These are phyloP conservation scores for Listrodromus nycthemerus DNA, from an alignment of 2,888 invertebrate species.

Conservation along the genomic window DNA sequence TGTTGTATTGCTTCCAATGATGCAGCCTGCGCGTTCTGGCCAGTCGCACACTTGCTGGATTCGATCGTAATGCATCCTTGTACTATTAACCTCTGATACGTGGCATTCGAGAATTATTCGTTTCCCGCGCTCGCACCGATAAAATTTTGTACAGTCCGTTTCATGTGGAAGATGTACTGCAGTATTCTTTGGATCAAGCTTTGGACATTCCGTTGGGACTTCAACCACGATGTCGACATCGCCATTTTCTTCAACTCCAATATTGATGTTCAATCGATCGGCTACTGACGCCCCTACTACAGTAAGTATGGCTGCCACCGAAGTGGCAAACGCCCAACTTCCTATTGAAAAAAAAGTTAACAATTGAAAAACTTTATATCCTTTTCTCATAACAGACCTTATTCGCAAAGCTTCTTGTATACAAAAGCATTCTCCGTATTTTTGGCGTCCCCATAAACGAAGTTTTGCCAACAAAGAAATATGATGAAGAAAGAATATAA, in stretches of 20 bases:
- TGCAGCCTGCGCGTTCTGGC: slow-evolving; percentile 67
- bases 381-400: background rate
- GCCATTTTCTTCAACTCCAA: background rate
- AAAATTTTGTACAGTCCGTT: slow-evolving; percentile 64
- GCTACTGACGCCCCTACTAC: background rate
- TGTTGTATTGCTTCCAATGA: slow-evolving; percentile 13
- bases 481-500: too few relatives aligned
- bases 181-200: slow-evolving; percentile 40
- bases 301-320: slow-evolving; percentile 41
- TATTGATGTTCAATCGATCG: slow-evolving; percentile 3
- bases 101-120: slow-evolving; percentile 61
- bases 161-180: slow-evolving; percentile 69
- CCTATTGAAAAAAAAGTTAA: slow-evolving; percentile 34
- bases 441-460: too few relatives aligned
- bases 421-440: too few relatives aligned
- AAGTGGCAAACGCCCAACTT: slow-evolving; percentile 36
- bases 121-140: slow-evolving; percentile 60
- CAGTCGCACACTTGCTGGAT: slow-evolving; percentile 69
- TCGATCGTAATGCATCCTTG: slow-evolving; percentile 66
- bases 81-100: slow-evolving; percentile 50
- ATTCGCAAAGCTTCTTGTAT: too few relatives aligned
- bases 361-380: background rate
- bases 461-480: too few relatives aligned
- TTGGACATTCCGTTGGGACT: slow-evolving; percentile 71
- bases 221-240: background rate